Conservation (phyloP, 2,797 vertebrate species). For the Hippocampus kuda region DNA sequence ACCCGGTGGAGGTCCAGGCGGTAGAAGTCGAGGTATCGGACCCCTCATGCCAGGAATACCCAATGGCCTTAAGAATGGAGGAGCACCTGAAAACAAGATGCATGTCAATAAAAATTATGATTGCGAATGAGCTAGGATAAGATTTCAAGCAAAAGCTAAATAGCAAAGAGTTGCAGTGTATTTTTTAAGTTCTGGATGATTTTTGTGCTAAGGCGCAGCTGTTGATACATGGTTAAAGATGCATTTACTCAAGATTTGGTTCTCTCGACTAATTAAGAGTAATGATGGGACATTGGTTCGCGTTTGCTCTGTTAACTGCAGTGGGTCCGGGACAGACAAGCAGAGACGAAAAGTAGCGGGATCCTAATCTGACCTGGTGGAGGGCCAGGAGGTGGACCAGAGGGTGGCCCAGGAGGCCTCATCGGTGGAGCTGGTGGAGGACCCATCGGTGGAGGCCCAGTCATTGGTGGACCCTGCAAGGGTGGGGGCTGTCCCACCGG, state of each 20-base stretch:
- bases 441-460: constrained; percentile 86
- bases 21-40: constrained; percentile 84
- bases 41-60: constrained; percentile 83
- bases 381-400: constrained; percentile 88
- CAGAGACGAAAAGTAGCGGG: not conserved
- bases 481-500: constrained; percentile 68
- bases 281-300: not conserved
- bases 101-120: not conserved
- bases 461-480: constrained; percentile 84
- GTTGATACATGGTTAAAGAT: not conserved
- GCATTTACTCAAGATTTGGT: not conserved
- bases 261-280: not conserved
- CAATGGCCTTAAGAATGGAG: constrained; percentile 90
- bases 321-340: not conserved
- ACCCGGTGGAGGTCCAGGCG: constrained; percentile 88
- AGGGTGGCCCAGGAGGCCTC: constrained; percentile 89
- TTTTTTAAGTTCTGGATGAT: not conserved
- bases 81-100: constrained; percentile 72
- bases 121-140: not conserved
- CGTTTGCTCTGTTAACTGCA: not conserved
- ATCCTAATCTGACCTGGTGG: constrained; percentile 76
- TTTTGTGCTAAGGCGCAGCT: not conserved
- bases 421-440: constrained; percentile 90
- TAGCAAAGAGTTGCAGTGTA: not conserved
- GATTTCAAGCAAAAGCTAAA: not conserved